Percentiles rank a stretch among this genome's conserved stretches.
Conservation (phyloP, 2,113 vertebrate genomes). For the Alexandromys fortis region DNA sequence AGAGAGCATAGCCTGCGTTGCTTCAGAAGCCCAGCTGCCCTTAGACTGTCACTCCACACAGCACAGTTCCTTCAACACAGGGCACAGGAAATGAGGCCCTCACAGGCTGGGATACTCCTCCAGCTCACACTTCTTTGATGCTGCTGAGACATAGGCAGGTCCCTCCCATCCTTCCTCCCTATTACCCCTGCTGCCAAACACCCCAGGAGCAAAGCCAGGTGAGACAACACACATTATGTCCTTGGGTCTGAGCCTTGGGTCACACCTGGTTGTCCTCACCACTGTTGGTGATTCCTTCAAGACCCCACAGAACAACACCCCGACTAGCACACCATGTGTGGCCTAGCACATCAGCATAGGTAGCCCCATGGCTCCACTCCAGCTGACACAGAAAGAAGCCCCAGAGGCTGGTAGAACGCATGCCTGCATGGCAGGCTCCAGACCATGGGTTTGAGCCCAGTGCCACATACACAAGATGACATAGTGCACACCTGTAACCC, state of each 20-base stretch:
- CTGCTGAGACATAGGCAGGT: not conserved
- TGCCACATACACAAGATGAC: not conserved
- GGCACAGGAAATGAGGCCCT: conserved; percentile 8
- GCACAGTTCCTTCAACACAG: not conserved
- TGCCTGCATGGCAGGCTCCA: not conserved
- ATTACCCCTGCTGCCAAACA: not conserved
- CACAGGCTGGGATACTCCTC: not conserved
- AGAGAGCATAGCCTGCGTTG: not conserved
- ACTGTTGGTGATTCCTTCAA: not conserved
- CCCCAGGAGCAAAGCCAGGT: not conserved
- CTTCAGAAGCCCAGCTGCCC: not conserved
- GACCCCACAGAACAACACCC: not conserved
- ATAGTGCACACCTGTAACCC: not conserved
- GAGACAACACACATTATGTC: rapidly evolving
- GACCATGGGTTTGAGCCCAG: not conserved
- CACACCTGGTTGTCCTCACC: not conserved
- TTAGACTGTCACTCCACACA: not conserved
- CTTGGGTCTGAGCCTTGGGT: not conserved
- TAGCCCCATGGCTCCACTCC: not conserved
- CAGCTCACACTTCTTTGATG: not conserved
- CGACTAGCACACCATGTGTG: rapidly evolving
- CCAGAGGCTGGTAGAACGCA: not conserved
- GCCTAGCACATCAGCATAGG: not conserved
- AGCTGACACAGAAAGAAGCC: not conserved
- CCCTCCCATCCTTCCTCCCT: not conserved